Base-by-base conservation (phyloP, 2,113 vertebrate genomes). In the Orthonyx spaldingii region DNA sequence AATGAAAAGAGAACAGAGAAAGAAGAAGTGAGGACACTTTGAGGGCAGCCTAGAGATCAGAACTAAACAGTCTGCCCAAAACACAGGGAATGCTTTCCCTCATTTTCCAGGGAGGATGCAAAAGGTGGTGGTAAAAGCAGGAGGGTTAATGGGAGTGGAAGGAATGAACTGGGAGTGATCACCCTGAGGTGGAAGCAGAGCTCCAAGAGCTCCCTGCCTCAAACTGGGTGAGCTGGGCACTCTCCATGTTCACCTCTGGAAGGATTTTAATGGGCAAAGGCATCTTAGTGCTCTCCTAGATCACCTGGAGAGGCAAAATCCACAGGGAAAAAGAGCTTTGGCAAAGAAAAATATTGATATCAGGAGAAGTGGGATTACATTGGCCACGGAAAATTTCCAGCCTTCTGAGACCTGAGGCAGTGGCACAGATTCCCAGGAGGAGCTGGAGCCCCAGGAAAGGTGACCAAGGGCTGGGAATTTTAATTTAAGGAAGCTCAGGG, bases 1-100 rank as follows among this genome's bases (percentile, higher is more conserved):
- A 91, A 94, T 60, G 75, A 92, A 55, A 92, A 86, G 30, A 90
- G 86, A 94, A 90, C 68, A 81, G 52, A 91, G 80, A 94, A 95
- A 96, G 89, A 76, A 94, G 92, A 95, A 94, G 91, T 89, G 80
- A 52, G 64, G 68, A 26, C 4, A 5, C 24, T 90, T 47, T 0
- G 64, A 90, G 50, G 59, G n/a, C 18, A 68, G 1, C n/a, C 12
- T 21, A 10, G 46, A 74, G 42, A 47, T 44, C 13, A 4, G 22
- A 74, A 33, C n/a, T 86, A 27, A 78, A 19, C 18, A 74, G 13
- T 33, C 33, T 26, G 57, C 39, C 50, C 66, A 49, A 61, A 80
- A 47, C 21, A 35, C 63, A 28, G 50, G 81, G 53, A 64, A n/a
- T 55, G 20, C 9, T 84, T 68, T 64, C 22, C 50, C 37, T 89